Conservation (phyloP, 2,888 invertebrate genomes). For the Monochamus alternatus region DNA sequence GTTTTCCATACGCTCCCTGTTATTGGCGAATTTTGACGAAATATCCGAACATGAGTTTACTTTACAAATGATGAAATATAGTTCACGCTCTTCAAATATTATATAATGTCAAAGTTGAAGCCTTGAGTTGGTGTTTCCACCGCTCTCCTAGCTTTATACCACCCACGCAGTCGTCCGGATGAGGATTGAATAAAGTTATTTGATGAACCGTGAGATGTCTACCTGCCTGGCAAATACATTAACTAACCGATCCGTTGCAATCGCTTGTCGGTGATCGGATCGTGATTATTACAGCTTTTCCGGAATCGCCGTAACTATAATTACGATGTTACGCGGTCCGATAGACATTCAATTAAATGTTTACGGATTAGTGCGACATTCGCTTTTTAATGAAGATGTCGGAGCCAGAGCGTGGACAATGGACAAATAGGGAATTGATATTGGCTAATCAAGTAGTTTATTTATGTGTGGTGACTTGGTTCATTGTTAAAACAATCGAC, state of each 20-base stretch:
- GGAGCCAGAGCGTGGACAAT: no score
- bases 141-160: background rate
- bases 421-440: no score
- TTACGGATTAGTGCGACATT: background rate
- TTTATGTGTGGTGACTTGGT: no score
- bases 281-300: conserved; percentile 22
- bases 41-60: no score
- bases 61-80: no score
- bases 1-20: no score
- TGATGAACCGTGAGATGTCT: conserved; percentile 32
- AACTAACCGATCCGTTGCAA: conserved; percentile 20
- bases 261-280: conserved; percentile 19
- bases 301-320: background rate
- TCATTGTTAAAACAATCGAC: no score
- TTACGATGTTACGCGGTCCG: background rate
- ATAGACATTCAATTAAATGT: background rate
- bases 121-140: background rate
- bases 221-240: conserved; percentile 29
- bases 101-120: background rate
- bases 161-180: conserved; percentile 18
- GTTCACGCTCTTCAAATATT: no score
- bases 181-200: conserved; percentile 18
- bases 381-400: no score
- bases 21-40: no score
- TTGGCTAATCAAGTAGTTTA: no score